Evolutionary conservation across 2,888 invertebrate species (phyloP).

Genomic region (Pheosia tremula): DNA sequence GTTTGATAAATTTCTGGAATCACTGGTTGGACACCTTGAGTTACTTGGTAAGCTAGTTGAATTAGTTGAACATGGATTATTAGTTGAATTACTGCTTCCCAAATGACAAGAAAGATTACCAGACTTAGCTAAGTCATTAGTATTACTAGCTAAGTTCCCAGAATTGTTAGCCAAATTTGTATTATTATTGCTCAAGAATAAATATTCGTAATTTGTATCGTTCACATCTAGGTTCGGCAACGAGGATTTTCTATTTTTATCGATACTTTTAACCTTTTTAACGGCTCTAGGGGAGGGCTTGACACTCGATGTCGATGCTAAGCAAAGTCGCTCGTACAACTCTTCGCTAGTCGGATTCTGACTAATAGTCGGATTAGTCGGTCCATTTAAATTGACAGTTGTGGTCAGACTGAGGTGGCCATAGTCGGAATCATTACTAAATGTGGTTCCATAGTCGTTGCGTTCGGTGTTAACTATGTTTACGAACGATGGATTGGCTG

Average conservation of each 20-base stretch:
- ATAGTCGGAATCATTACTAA: constrained; percentile 61
- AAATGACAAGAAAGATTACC: not conserved
- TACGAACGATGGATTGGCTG: constrained; percentile 51
- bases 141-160: not conserved
- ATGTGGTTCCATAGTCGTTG: constrained; percentile 69
- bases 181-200: constrained; percentile 62
- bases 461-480: constrained; percentile 75
- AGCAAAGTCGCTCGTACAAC: constrained; percentile 67
- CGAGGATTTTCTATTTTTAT: constrained; percentile 67
- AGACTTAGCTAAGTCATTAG: constrained; percentile 5
- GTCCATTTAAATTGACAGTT: constrained; percentile 62
- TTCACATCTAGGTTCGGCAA: constrained; percentile 67
- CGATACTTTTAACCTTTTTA: constrained; percentile 52
- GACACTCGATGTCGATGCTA: constrained; percentile 67
- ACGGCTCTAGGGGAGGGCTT: constrained; percentile 55
- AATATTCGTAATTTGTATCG: constrained; percentile 69
- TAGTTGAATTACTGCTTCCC: not conserved
- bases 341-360: constrained; percentile 44
- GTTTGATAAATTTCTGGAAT: not conserved
- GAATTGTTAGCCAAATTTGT: constrained; percentile 6
- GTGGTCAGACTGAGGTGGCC: constrained; percentile 76
- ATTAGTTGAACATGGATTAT: not conserved
- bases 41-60: not conserved
- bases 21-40: not conserved
- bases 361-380: constrained; percentile 21